Conservation (phyloP, 2,888 invertebrate species). For the Schrankia costaestrigalis region DNA sequence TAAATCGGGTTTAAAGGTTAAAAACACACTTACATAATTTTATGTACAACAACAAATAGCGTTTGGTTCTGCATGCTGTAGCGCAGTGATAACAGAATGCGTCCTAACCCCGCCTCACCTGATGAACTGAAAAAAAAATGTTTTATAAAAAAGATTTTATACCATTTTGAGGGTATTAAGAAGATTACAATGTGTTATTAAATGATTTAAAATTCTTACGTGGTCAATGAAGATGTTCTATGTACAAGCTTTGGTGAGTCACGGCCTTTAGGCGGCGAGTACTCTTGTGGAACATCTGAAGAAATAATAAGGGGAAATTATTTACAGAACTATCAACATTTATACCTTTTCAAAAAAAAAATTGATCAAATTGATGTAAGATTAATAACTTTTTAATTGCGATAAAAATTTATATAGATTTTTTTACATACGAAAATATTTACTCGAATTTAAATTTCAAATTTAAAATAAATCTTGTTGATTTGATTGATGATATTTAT, state of each 20-base stretch:
- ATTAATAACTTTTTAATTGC: not conserved
- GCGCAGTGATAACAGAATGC: slow-evolving; percentile 91
- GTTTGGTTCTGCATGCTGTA: slow-evolving; percentile 92
- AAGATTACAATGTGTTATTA: not conserved
- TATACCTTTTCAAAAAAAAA: too few relatives aligned
- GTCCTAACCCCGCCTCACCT: slow-evolving; percentile 88
- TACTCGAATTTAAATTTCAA: too few relatives aligned
- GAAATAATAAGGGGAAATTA: slow-evolving; percentile 5
- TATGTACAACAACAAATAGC: slow-evolving; percentile 91
- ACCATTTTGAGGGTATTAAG: not conserved
- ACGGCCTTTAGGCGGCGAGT: slow-evolving; percentile 39
- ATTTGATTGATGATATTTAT: too few relatives aligned
- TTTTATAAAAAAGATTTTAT: not conserved
- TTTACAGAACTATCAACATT: too few relatives aligned
- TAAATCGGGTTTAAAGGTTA: not conserved
- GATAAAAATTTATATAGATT: not conserved
- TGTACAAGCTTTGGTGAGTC: slow-evolving; percentile 78
- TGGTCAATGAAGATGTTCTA: slow-evolving; percentile 81
- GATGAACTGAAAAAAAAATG: slow-evolving; percentile 72
- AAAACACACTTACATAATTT: slow-evolving; percentile 87
- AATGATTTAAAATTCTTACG: slow-evolving; percentile 47
- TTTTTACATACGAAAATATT: not conserved
- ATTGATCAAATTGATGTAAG: not conserved
- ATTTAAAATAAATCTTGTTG: too few relatives aligned
- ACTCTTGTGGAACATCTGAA: slow-evolving; percentile 60